These are phyloP conservation scores for Acanthiza pusilla DNA, from an alignment of 2,797 vertebrate genomes.

Conservation along the genomic window DNA sequence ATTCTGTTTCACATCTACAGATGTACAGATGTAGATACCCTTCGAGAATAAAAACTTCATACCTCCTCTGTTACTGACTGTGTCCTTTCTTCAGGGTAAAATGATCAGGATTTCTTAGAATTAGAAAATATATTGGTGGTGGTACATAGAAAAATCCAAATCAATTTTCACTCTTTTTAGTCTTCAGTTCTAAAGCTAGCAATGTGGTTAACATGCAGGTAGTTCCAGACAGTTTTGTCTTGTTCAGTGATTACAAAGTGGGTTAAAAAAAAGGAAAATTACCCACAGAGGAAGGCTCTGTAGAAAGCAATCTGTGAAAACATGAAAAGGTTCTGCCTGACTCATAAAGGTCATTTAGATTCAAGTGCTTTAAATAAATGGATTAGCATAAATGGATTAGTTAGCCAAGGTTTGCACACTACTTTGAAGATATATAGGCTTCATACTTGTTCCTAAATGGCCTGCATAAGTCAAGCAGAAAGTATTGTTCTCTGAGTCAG, in stretches of 20 bases:
- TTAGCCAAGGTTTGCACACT: neutral
- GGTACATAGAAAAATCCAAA: neutral
- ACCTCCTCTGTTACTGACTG: neutral
- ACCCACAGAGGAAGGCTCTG: neutral
- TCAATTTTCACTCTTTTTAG: neutral
- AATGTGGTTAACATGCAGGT: neutral
- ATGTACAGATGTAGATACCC: accelerated
- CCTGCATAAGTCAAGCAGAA: neutral
- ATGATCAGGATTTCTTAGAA: neutral
- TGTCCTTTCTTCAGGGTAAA: neutral
- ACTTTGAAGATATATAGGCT: neutral
- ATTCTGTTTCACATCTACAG: neutral
- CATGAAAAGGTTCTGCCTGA: neutral
- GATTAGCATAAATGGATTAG: constrained; percentile 23
- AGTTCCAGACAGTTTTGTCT: neutral
- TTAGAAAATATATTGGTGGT: neutral
- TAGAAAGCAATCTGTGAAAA: neutral
- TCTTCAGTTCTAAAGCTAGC: neutral
- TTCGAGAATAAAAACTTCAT: neutral
- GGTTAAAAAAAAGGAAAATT: neutral
- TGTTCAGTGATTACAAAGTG: neutral
- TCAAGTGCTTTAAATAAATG: constrained; percentile 8
- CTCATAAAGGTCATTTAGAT: constrained; percentile 19
- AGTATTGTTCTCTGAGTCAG: neutral
- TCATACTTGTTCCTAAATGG: neutral